phyloP scores from a whole-genome alignment of 2,888 invertebrate genomes.

The Coenonympha glycerion region DNA sequence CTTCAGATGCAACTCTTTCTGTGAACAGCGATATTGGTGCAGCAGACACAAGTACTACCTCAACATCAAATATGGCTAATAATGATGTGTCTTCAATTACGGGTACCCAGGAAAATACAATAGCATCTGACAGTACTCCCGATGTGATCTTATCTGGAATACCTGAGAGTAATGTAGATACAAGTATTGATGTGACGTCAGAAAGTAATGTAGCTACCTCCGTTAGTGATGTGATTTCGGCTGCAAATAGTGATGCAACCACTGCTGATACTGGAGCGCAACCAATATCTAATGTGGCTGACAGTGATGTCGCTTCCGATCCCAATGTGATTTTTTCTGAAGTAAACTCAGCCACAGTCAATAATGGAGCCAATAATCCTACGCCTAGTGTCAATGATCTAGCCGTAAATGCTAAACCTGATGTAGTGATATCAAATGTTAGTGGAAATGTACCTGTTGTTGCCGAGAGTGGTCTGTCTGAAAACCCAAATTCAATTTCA shows the following conservation, averaged over 20 bases:
- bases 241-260: not conserved
- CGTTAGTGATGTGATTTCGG: not conserved
- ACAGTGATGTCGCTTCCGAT: not conserved
- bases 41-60: no score
- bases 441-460: not conserved
- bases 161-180: not conserved
- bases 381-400: not conserved
- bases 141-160: no score
- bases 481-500: not conserved
- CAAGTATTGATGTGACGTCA: not conserved
- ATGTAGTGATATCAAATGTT: not conserved
- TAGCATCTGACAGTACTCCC: no score
- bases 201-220: not conserved
- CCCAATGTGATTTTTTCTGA: not conserved
- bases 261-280: not conserved
- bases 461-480: not conserved
- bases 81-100: no score
- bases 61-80: no score
- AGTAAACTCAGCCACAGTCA: not conserved
- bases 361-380: not conserved
- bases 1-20: not conserved
- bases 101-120: no score
- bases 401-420: not conserved
- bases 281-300: not conserved
- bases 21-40: no score